A percentile compares a stretch with the other conserved stretches of the same genome.
Conservation (phyloP, 2,888 invertebrate species). For the Pinctada fucata region DNA sequence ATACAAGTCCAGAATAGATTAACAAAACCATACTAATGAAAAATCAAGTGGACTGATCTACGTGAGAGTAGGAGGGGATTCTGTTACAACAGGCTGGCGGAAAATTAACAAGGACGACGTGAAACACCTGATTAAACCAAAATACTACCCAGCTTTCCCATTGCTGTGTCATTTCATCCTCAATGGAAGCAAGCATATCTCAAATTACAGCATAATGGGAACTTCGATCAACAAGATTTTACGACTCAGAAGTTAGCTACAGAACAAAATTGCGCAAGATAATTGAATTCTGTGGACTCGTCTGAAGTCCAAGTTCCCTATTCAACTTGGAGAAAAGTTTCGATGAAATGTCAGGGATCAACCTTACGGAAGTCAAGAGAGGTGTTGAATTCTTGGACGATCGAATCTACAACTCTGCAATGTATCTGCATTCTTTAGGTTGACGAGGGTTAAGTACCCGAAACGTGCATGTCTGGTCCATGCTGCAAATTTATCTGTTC, state of each 20-base stretch:
- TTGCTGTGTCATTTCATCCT: conserved; percentile 10
- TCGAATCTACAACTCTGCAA: conserved; percentile 1
- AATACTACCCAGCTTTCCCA: conserved; percentile 15
- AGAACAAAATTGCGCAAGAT: neutral
- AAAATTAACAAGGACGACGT: neutral
- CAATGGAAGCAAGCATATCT: neutral
- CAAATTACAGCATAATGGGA: neutral
- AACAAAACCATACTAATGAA: neutral
- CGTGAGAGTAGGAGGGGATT: conserved; percentile 7
- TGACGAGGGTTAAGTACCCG: no score
- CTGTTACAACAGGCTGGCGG: neutral
- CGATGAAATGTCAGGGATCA: neutral
- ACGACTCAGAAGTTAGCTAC: neutral
- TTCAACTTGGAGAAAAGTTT: neutral
- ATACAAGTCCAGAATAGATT: neutral
- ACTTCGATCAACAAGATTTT: neutral
- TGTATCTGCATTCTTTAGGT: neutral
- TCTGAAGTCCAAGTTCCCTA: neutral
- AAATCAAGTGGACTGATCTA: neutral
- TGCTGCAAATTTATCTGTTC: no score
- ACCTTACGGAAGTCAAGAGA: neutral
- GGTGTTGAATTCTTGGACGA: neutral
- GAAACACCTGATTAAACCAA: neutral
- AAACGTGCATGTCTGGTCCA: no score
- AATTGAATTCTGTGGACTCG: neutral